phyloP scores from a whole-genome alignment of 2,888 invertebrate genomes.

The Volucella inflata region DNA sequence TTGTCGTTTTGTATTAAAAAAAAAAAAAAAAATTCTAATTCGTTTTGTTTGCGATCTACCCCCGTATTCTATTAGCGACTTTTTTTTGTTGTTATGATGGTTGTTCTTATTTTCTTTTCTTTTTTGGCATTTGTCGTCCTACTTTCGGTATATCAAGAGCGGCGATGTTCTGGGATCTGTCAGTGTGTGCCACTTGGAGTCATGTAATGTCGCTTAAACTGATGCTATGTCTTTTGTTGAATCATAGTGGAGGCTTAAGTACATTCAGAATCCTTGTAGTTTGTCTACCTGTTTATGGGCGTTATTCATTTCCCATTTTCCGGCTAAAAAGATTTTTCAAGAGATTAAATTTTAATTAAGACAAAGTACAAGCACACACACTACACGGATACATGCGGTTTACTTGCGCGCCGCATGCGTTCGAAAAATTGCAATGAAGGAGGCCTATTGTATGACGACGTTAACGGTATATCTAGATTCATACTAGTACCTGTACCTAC shows the following conservation, averaged over 20 bases:
- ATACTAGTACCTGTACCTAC: background rate
- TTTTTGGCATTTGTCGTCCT: background rate
- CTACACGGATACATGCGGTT: background rate
- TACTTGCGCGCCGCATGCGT: background rate
- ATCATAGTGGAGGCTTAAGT: slow-evolving; percentile 31
- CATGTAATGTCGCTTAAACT: slow-evolving; percentile 36
- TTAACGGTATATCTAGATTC: too few relatives aligned
- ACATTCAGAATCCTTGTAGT: slow-evolving; percentile 3
- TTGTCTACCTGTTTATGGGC: slow-evolving; percentile 36
- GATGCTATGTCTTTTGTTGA: slow-evolving; percentile 39
- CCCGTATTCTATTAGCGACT: slow-evolving; percentile 57
- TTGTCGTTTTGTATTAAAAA: slow-evolving; percentile 24
- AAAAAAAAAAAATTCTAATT: slow-evolving; percentile 41
- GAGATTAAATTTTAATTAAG: slow-evolving; percentile 77
- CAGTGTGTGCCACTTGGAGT: slow-evolving; percentile 52
- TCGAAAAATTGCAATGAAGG: too few relatives aligned
- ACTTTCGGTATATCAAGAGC: slow-evolving; percentile 36
- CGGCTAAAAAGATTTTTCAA: slow-evolving; percentile 64
- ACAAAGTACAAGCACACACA: slow-evolving; percentile 65
- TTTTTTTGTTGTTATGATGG: slow-evolving; percentile 18
- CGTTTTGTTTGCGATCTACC: slow-evolving; percentile 58
- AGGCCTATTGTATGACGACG: slow-evolving; percentile 18
- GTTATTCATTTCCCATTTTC: slow-evolving; percentile 69
- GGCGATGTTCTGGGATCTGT: slow-evolving; percentile 35
- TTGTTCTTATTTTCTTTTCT: slow-evolving; percentile 2